Base-by-base conservation (phyloP, 2,888 invertebrate genomes). In the Brachyptera risi region DNA sequence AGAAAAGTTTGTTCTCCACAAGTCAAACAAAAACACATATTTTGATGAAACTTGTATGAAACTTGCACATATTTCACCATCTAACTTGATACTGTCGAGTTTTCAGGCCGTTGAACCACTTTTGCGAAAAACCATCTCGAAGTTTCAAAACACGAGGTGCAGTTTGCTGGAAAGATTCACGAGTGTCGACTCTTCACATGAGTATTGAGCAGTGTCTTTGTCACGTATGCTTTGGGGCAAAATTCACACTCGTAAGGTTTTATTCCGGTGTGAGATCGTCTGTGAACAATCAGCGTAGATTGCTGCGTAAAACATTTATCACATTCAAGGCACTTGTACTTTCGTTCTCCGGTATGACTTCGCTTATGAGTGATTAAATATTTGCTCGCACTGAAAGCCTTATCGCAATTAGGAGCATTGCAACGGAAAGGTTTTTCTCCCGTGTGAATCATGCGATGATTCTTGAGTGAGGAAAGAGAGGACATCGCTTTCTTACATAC, bases 311-410 rank as follows among this genome's bases (percentile, higher is more conserved):
- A 67, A 31, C 31, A 31, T 63, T 75, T 75, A 40, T 74, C 75
- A 59, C 75, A 75, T 74, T 77, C 74, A 4, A 79, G 76, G 65
- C 83, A 83, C 31, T 79, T 75, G 56, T 76, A 82, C 1, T 82
- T 82, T 56, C 81, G 74, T 0, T 79, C 73, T 1, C 81, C 80
- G 1, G 78, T 79, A 61, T 84, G 84, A 0, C 61, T 54, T n/a
- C 57, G 58, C 7, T 40, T 75, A 38, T 80, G 79, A 17, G 57
- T 76, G 23, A 70, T 73, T 11, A 79, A 59, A 0, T 78, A 74
- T 61, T 73, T 73, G 21, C 75, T 74, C 24, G 77, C 74, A 1
- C 78, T 77, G 37, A 63, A 63, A 5, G 19, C n/a, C 35, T 58
- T 61, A 3, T 56, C 61, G 37, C 63, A 63, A n/a, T 31, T 11